Conservation (phyloP, 2,888 invertebrate species). For the Artemia sp. region DNA sequence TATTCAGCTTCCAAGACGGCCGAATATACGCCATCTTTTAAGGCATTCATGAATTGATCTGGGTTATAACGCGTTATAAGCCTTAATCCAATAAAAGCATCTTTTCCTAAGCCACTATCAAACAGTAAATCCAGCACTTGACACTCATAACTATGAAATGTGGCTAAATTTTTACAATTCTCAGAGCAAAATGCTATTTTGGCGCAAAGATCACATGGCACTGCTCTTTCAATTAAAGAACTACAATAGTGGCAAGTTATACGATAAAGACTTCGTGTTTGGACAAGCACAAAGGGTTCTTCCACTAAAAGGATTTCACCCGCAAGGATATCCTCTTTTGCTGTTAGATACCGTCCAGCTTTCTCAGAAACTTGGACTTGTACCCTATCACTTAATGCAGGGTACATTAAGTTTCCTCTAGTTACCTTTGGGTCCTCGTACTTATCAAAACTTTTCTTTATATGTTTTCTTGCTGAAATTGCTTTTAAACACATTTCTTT, state of each 20-base stretch:
- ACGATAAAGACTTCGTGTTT: background rate
- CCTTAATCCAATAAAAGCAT: background rate
- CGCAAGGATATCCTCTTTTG: background rate
- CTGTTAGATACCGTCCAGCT: background rate
- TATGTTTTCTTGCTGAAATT: background rate
- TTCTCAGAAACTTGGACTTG: background rate
- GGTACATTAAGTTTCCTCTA: background rate
- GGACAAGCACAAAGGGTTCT: conserved; percentile 2
- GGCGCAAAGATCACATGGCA: background rate
- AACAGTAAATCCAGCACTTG: conserved; percentile 6
- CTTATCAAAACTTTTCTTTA: background rate
- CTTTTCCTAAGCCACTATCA: conserved; percentile 12
- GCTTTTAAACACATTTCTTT: background rate
- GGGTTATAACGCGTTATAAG: background rate
- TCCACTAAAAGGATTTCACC: background rate
- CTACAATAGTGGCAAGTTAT: background rate
- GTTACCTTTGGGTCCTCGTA: background rate
- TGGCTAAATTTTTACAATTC: background rate
- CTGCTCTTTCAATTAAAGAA: conserved; percentile 10
- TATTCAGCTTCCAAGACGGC: background rate
- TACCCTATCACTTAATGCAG: background rate
- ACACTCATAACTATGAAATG: background rate
- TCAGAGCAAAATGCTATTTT: background rate
- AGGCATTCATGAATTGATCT: background rate
- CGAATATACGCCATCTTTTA: background rate